phyloP scores from a whole-genome alignment of 2,797 vertebrate genomes.

The Channallabes apus region DNA sequence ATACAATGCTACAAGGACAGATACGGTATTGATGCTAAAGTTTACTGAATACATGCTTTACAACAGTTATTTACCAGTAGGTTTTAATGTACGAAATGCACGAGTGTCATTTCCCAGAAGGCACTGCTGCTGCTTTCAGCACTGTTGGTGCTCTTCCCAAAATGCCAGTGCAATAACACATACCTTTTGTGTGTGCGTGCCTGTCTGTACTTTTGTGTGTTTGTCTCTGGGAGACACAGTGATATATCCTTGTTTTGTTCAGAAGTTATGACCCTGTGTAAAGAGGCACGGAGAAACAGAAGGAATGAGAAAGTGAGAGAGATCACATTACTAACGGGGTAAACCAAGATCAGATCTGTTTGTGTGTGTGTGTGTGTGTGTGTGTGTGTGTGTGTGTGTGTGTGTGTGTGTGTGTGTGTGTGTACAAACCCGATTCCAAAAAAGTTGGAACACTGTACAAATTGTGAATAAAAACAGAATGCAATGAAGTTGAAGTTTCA shows the following conservation, averaged over 20 bases:
- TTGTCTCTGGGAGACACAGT: slow-evolving; percentile 25
- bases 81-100: slow-evolving; percentile 8
- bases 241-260: slow-evolving; percentile 27
- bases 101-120: slow-evolving; percentile 72
- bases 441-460: too few species aligned
- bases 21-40: too few species aligned
- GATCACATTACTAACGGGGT: slow-evolving; percentile 11
- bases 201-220: slow-evolving; percentile 20
- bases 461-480: too few species aligned
- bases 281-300: not conserved
- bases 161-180: slow-evolving; percentile 54
- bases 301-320: slow-evolving; percentile 14
- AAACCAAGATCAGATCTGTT: not conserved
- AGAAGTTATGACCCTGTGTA: slow-evolving; percentile 26
- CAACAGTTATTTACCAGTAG: not conserved
- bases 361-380: too few species aligned
- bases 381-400: too few species aligned
- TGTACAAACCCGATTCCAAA: too few species aligned
- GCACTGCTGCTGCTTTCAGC: slow-evolving; percentile 59
- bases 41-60: not conserved
- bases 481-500: too few species aligned
- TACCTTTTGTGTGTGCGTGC: slow-evolving; percentile 21
- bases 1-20: not conserved
- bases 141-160: slow-evolving; percentile 67
- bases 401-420: too few species aligned